Base-by-base conservation (phyloP, 2,888 invertebrate genomes). In the Catocala fraxini region DNA sequence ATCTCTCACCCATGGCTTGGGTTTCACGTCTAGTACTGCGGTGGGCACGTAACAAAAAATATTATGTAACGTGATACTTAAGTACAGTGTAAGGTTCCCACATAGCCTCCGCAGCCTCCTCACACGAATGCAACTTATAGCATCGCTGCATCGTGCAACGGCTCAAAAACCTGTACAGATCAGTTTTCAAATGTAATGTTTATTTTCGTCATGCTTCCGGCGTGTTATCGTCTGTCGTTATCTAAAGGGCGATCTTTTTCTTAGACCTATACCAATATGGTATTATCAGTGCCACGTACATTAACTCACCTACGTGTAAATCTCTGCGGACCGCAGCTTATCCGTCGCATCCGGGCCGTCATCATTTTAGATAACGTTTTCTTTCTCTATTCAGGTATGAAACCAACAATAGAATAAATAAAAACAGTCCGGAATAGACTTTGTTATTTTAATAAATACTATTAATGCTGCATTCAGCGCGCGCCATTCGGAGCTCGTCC, bases 381-480 rank as follows among this genome's bases (percentile, higher is more conserved):
- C 79, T 83, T 84, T 78, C 77, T 72, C 71, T 67, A 64, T 75
- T 73, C 82, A 83, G 79, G 84, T 82, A 82, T 75, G 68, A 59
- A 70, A 71, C 75, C 74, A 59, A 75, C 76, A 85, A 87, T 82
- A 84, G 86, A 68, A 71, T 64, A 64, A 68, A 73, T 67, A 73
- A 58, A 73, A 72, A 61, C 56, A 69, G 62, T 63, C 67, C 11
- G 70, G 71, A 54, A 84, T 82, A 84, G 77, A 80, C 84, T 86
- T 89, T 92, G 91, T 93, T 92, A 90, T 92, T 92, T 86, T 88
- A 92, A 91, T 92, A 92, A 92, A 91, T 85, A 88, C 82, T 87
- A 89, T 90, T 89, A 89, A 90, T 85, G 84, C 82, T 74, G 86
- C 81, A 88, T 90, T 91, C 88, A 89, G 70, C 73, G 74, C 74